These are phyloP conservation scores for Ephydatia muelleri DNA, from an alignment of 37 sponge, comb jelly and placozoan species.

Conservation along the genomic window DNA sequence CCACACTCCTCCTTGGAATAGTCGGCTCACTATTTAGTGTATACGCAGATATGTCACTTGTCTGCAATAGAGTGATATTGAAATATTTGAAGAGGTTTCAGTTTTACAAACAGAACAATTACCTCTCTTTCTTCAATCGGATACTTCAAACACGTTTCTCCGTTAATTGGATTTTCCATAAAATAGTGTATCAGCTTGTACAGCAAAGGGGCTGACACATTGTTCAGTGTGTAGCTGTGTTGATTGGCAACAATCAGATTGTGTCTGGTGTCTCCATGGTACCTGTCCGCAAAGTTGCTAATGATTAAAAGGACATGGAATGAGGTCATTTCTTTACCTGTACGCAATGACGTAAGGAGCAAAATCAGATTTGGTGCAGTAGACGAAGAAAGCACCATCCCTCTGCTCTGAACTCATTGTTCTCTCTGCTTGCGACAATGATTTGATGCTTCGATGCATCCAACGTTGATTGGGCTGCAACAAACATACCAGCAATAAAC, in stretches of 20 bases:
- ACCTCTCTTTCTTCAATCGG: conserved; percentile 72
- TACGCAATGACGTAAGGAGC: conserved; percentile 73
- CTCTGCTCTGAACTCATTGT: conserved; percentile 63
- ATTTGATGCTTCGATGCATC: conserved; percentile 59
- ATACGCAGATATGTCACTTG: background rate
- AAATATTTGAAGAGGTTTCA: too few relatives aligned
- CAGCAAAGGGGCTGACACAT: conserved; percentile 56
- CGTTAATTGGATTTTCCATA: conserved; percentile 85
- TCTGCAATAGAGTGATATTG: background rate
- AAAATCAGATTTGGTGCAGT: conserved; percentile 64
- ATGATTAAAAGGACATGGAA: background rate
- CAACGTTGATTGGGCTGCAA: conserved; percentile 63
- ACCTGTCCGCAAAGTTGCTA: conserved; percentile 15
- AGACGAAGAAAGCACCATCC: conserved; percentile 83
- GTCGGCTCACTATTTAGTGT: background rate
- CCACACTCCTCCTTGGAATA: background rate
- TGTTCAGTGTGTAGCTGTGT: conserved; percentile 51
- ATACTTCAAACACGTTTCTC: conserved; percentile 53
- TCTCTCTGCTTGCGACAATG: conserved; percentile 69
- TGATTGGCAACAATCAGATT: conserved; percentile 28
- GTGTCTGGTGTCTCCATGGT: conserved; percentile 50
- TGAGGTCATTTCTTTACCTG: conserved; percentile 28
- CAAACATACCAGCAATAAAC: background rate
- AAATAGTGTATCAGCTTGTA: conserved; percentile 81
- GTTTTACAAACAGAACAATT: conserved; percentile 22